Evolutionary conservation across 2,797 vertebrate genomes (phyloP).

Genomic region (Forpus xanthops): DNA sequence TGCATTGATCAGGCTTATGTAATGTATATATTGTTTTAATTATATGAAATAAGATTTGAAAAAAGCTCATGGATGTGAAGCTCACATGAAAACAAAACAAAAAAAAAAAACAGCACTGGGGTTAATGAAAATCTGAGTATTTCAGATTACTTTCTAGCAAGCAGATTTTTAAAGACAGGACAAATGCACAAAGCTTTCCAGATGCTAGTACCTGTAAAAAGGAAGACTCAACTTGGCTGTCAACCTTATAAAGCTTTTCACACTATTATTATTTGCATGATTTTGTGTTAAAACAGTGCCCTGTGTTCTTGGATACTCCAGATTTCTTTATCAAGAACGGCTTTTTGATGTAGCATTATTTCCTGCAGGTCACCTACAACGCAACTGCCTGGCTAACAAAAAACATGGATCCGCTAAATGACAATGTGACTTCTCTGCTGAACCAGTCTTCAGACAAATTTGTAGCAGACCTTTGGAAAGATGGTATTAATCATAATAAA

Average conservation of each 20-base stretch:
- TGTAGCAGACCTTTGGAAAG: slow-evolving; percentile 95
- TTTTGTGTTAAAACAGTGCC: not conserved
- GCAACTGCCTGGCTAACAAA: slow-evolving; percentile 94
- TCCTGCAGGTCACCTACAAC: slow-evolving; percentile 90
- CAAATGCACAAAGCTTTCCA: not conserved
- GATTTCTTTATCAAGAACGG: not conserved
- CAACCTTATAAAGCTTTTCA: not conserved
- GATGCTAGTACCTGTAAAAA: not conserved
- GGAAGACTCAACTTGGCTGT: not conserved
- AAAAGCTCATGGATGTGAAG: not conserved
- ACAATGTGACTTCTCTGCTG: slow-evolving; percentile 91
- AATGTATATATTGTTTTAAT: not conserved
- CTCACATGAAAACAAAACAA: not conserved
- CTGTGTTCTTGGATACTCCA: not conserved
- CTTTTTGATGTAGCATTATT: not conserved
- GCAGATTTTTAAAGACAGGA: not conserved
- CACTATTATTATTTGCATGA: not conserved
- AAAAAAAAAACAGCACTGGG: not conserved
- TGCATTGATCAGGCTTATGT: not conserved
- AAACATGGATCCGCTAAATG: slow-evolving; percentile 98
- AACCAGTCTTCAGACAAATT: slow-evolving; percentile 91
- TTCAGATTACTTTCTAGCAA: not conserved
- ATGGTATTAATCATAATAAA: slow-evolving; percentile 78
- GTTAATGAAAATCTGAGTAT: not conserved
- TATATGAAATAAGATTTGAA: not conserved